These are phyloP conservation scores for Cataglyphis hispanica DNA, from an alignment of 1,140 invertebrate genomes.

Conservation along the genomic window DNA sequence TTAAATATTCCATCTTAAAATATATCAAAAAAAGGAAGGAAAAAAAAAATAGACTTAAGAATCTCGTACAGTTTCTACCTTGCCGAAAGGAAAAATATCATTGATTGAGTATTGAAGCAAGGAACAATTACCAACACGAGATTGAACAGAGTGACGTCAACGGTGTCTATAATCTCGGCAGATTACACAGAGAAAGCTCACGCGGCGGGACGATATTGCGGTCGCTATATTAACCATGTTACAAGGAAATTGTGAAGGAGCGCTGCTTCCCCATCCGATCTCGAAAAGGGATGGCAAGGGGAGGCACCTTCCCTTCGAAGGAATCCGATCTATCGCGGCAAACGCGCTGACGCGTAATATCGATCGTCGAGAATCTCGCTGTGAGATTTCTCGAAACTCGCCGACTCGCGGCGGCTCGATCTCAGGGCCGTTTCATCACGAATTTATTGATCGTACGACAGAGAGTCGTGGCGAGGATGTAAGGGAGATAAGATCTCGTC, in stretches of 20 bases:
- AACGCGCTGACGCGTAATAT: not conserved
- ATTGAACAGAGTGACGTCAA: constrained; percentile 27
- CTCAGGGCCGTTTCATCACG: constrained; percentile 41
- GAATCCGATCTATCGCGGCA: constrained; percentile 6
- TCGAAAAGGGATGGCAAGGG: not conserved
- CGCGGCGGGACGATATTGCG: not conserved
- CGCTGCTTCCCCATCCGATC: constrained; percentile 3
- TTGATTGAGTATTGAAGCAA: not conserved
- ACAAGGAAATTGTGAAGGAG: constrained; percentile 40
- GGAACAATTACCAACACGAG: constrained; percentile 25
- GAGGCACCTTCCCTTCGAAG: not conserved
- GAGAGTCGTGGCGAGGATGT: not conserved
- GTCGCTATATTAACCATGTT: constrained; percentile 45
- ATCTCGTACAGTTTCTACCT: too few species aligned
- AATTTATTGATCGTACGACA: constrained; percentile 52
- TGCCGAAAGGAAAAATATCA: not conserved
- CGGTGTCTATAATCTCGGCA: constrained; percentile 14
- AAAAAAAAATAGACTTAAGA: not conserved
- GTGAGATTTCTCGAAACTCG: constrained; percentile 30
- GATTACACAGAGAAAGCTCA: not conserved
- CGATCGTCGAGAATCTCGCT: constrained; percentile 15
- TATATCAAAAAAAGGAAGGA: not conserved
- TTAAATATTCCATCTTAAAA: not conserved
- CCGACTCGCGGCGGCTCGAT: constrained; percentile 1
- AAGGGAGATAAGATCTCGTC: constrained; percentile 54